These are phyloP conservation scores for Chelonia mydas DNA, from an alignment of 2,797 vertebrate genomes.

Conservation along the genomic window DNA sequence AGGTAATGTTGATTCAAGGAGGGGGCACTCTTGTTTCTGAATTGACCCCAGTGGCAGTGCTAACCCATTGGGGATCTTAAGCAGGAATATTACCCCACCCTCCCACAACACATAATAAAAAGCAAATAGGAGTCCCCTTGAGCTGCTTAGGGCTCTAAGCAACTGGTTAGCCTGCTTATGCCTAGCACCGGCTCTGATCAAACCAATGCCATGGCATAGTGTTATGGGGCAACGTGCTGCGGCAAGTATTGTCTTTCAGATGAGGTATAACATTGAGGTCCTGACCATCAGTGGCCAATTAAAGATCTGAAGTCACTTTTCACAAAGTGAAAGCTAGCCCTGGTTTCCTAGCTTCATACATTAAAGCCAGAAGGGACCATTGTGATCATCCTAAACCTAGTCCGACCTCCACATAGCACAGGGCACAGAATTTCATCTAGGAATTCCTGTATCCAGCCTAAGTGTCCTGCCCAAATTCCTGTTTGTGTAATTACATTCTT, in stretches of 20 bases:
- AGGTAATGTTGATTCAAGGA: not conserved
- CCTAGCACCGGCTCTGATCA: rapidly evolving
- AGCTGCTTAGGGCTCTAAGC: no score
- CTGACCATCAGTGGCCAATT: not conserved
- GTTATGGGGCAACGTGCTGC: not conserved
- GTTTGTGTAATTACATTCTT: not conserved
- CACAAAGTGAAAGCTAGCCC: not conserved
- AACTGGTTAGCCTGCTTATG: no score
- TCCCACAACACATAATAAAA: no score
- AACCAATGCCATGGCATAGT: not conserved
- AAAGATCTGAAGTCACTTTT: not conserved
- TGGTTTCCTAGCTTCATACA: not conserved
- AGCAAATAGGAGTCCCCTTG: no score
- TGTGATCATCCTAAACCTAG: not conserved
- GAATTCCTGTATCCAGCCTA: not conserved
- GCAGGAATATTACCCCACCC: no score
- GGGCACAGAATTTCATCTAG: rapidly evolving
- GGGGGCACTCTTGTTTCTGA: no score
- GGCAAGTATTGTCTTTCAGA: not conserved
- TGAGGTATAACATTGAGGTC: rapidly evolving
- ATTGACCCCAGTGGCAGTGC: no score
- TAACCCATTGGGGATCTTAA: no score
- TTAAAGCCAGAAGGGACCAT: rapidly evolving
- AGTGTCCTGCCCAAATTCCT: rapidly evolving
- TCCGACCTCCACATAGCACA: not conserved